Base-by-base conservation (phyloP, 2,113 vertebrate genomes). In the Coturnix japonica region DNA sequence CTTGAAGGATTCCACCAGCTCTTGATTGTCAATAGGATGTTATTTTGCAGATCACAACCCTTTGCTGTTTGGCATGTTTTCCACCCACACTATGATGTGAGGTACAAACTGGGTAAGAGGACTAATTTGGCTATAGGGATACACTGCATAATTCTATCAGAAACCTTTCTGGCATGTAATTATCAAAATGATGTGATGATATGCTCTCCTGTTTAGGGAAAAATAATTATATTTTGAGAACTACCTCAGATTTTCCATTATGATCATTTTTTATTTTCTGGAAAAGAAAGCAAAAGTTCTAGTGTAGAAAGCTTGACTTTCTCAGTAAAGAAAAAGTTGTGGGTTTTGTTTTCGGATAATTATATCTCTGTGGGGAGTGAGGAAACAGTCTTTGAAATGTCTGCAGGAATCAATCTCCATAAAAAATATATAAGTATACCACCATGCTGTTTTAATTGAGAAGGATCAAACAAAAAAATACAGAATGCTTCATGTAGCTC, bases 371-470 rank as follows among this genome's bases (percentile, higher is more conserved):
- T 82, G 80, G 90, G 72, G 14, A 10, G 26, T 56, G 30, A 56
- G 53, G 22, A 4, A 25, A 46, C 23, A 37, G 33, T 20, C 74
- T 95, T 96, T 95, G 87, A 95, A 92, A 54, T 75, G 22, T 80
- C 77, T 82, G 44, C 7, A 22, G 66, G 75, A 95, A 85, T 95
- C 75, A 70, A 90, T 90, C 61, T 85, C 67, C 43, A 80, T 97
- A 85, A 96, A 96, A 94, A 93, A 71, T 60, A 86, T 64, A 82
- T 85, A 93, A 92, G 56, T 75, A 82, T 54, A 31, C 56, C 41
- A 94, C 81, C 74, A 87, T 77, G 56, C 56, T 93, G 63, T 87
- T 95, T 94, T 94, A 92, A 93, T 96, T 88, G 60, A 89, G 73
- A 67, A n/a, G 63, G 47, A 83, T 94, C 76, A 90, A 63, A 92